These are phyloP conservation scores for Lutjanus erythropterus DNA, from an alignment of 2,113 vertebrate genomes.

Conservation along the genomic window DNA sequence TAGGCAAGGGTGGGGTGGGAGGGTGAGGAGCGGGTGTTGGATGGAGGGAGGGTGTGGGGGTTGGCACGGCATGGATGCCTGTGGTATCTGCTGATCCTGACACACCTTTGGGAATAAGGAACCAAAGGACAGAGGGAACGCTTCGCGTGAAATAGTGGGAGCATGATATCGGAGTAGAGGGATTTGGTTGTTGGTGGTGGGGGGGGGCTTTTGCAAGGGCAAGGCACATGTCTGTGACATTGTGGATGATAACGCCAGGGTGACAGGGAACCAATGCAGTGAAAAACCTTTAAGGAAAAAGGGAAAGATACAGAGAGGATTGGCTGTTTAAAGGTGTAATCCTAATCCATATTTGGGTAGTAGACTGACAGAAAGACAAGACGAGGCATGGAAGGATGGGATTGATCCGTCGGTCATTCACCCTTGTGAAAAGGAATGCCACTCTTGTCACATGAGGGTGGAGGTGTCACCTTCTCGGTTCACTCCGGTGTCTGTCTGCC, in stretches of 20 bases:
- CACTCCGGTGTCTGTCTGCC: constrained; percentile 49
- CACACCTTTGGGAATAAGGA: constrained; percentile 79
- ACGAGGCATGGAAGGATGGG: constrained; percentile 7
- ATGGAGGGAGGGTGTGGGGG: constrained; percentile 14
- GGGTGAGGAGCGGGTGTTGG: constrained; percentile 23
- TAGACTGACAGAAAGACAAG: constrained; percentile 11
- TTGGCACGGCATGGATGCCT: constrained; percentile 46
- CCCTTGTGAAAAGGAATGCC: constrained; percentile 38
- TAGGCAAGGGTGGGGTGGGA: constrained; percentile 61
- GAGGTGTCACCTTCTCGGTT: constrained; percentile 71
- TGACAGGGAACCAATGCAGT: constrained; percentile 51
- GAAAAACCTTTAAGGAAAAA: constrained; percentile 27
- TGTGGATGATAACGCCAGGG: constrained; percentile 38
- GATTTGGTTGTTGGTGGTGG: constrained; percentile 47
- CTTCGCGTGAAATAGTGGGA: constrained; percentile 46
- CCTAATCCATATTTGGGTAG: constrained; percentile 29
- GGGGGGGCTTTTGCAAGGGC: constrained; percentile 39
- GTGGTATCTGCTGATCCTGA: constrained; percentile 73
- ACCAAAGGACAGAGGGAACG: constrained; percentile 70
- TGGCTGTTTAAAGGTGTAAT: constrained; percentile 31
- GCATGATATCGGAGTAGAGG: constrained; percentile 49
- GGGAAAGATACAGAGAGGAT: neutral
- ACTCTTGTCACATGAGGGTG: constrained; percentile 53
- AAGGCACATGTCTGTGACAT: constrained; percentile 53
- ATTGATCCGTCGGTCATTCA: constrained; percentile 29